Conservation (phyloP, 2,113 vertebrate species). For the Mastomys coucha region DNA sequence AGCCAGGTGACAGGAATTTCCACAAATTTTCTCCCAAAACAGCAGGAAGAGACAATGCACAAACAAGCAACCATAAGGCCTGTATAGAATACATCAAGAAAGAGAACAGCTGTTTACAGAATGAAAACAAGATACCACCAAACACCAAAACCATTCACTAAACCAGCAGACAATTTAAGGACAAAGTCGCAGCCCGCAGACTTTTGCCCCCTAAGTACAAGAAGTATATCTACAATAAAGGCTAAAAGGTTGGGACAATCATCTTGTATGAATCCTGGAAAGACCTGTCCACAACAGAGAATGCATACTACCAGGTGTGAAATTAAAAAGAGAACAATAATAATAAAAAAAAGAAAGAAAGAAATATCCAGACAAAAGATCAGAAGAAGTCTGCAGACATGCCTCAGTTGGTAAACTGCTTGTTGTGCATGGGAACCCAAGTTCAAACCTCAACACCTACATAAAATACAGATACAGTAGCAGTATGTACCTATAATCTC, state of each 20-base stretch:
- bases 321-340: conserved; percentile 15
- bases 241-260: background rate
- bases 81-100: background rate
- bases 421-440: background rate
- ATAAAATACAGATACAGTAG: background rate
- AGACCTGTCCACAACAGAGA: background rate
- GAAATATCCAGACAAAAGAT: background rate
- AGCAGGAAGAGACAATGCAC: background rate
- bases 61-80: conserved; percentile 22
- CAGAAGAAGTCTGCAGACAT: background rate
- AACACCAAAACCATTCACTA: background rate
- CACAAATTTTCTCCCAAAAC: background rate
- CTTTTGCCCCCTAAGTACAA: conserved; percentile 6
- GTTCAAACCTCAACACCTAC: background rate
- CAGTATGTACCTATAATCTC: background rate
- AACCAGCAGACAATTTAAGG: background rate
- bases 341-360: conserved; percentile 47
- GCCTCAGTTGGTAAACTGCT: background rate
- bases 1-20: background rate
- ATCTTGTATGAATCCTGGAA: background rate
- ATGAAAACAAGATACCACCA: background rate
- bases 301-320: background rate
- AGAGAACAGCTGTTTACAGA: background rate
- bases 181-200: background rate
- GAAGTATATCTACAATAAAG: background rate